phyloP scores from a whole-genome alignment of 2,888 invertebrate species.

The Girardia tigrina region DNA sequence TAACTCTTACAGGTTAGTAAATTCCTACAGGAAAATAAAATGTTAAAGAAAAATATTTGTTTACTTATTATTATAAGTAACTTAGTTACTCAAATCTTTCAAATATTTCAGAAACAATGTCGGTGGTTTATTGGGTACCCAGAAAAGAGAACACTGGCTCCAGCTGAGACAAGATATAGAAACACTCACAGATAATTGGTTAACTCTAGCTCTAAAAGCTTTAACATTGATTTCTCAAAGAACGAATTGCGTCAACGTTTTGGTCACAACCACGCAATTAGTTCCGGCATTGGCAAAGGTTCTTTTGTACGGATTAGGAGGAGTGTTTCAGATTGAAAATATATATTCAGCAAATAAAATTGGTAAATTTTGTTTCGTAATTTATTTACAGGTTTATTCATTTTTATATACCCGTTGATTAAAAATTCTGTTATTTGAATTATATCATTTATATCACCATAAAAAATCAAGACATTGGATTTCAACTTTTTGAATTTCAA shows the following conservation, averaged over 20 bases:
- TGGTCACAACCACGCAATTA: conserved; percentile 85
- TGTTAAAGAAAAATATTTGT: too few species aligned
- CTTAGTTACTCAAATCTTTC: background rate
- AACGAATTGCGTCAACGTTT: conserved; percentile 75
- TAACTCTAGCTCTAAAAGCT: conserved; percentile 82
- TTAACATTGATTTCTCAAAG: conserved; percentile 63
- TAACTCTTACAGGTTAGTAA: conserved; percentile 51
- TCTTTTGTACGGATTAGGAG: conserved; percentile 79
- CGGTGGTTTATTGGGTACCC: conserved; percentile 59
- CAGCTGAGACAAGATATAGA: conserved; percentile 79
- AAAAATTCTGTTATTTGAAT: too few species aligned
- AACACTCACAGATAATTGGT: conserved; percentile 83
- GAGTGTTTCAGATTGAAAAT: conserved; percentile 88
- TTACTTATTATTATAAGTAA: background rate
- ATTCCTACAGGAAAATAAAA: too few species aligned
- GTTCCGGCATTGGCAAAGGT: conserved; percentile 87
- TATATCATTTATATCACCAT: too few species aligned
- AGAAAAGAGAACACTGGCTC: conserved; percentile 80
- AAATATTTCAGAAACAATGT: conserved; percentile 54
- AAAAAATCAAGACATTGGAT: too few species aligned
- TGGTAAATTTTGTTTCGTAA: conserved; percentile 61
- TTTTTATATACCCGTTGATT: too few species aligned
- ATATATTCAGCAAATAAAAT: conserved; percentile 94
- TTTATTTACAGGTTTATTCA: too few species aligned
- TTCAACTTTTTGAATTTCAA: too few species aligned